Evolutionary conservation across 2,888 invertebrate genomes (phyloP), one percentile per base, ranked within the genome.

Genomic region (Drosophila phalerata): DNA sequence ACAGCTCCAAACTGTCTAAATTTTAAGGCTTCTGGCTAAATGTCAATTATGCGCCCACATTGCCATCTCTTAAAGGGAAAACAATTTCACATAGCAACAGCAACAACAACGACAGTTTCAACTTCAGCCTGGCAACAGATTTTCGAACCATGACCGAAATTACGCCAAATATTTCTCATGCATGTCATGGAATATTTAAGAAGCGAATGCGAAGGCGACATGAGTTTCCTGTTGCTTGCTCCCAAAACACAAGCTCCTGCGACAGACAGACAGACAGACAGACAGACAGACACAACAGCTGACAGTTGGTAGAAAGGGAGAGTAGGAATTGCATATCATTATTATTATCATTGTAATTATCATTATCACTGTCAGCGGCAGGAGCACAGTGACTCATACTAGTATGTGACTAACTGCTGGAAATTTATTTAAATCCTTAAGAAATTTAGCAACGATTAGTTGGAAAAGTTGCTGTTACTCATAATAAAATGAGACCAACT

Each of bases 121-220:
- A 34, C 32, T 32, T 32, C 51, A 51, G 64, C 58, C 45, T 60
- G 58, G 62, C 49, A 65, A 58, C 65, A 63, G 62, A 43, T 72
- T 76, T 55, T 62, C 42, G 55, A 38, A 51, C 61, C 66, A 58
- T 53, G 63, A 34, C 38, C 8, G 43, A 74, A 68, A 52, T 60
- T 71, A 64, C 42, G 56, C 22, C 55, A 68, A 71, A 69, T 65
- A 77, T 75, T 69, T 72, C 42, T 66, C 77, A 75, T 72, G 69
- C 75, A 72, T 77, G 80, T 70, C 69, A 69, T 66, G 75, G 75
- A 69, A 80, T 80, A 80, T 77, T 80, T 68, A 75, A 73, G 65
- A 73, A 73, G 60, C 66, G 49, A 40, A 65, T n/a, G 79, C 73
- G 58, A 3, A 64, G 51, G 47, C 65, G 63, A 73, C 71, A 65